Percentiles rank a stretch among this genome's conserved stretches.
phyloP scores from a whole-genome alignment of 1,140 invertebrate genomes.

The Eufriesea mexicana region DNA sequence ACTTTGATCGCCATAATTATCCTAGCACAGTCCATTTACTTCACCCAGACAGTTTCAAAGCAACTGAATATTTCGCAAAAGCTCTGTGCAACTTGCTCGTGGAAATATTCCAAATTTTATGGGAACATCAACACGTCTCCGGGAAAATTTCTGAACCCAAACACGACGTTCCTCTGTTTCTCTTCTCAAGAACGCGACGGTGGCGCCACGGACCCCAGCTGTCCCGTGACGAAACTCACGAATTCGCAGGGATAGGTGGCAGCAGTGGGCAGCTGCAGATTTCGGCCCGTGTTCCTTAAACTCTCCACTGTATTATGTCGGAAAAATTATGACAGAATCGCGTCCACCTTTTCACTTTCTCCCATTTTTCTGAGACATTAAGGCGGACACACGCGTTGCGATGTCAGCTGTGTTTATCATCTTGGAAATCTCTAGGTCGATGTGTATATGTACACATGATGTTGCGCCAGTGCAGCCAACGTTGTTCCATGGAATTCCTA shows the following conservation, averaged over 20 bases:
- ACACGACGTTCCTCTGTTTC: neutral
- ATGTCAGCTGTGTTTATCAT: slow-evolving; percentile 38
- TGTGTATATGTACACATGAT: neutral
- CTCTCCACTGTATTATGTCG: neutral
- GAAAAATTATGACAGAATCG: slow-evolving; percentile 1
- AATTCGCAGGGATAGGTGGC: neutral
- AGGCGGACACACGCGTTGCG: slow-evolving; percentile 18
- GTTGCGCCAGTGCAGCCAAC: neutral
- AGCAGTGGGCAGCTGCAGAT: neutral
- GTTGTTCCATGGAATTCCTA: neutral
- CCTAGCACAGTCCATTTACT: neutral
- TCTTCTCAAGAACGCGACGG: neutral
- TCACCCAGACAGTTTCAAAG: neutral
- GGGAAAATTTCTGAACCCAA: neutral
- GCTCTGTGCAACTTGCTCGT: too few relatives aligned
- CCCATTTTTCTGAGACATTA: slow-evolving; percentile 6
- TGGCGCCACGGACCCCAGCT: neutral
- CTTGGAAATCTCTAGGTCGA: slow-evolving; percentile 7
- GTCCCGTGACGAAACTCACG: neutral
- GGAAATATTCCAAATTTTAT: neutral
- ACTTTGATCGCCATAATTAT: slow-evolving; percentile 3
- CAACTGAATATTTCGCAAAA: too few relatives aligned
- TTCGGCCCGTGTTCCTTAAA: neutral
- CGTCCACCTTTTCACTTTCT: neutral
- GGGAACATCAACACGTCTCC: neutral